These are phyloP conservation scores for Dromiciops gliroides DNA, from an alignment of 2,113 vertebrate genomes.

Conservation along the genomic window DNA sequence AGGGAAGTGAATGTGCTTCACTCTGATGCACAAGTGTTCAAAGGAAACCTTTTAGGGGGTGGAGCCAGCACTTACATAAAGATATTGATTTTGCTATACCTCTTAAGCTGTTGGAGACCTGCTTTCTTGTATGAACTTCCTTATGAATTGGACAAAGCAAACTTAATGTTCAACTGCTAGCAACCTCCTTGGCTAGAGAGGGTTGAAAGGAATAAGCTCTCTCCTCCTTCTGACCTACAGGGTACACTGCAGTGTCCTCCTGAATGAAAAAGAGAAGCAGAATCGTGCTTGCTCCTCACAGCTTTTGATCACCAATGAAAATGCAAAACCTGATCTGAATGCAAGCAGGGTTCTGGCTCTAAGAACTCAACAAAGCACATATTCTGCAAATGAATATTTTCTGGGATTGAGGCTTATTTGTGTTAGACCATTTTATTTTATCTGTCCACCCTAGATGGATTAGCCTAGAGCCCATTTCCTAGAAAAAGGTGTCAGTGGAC, in stretches of 20 bases:
- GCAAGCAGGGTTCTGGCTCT: background rate
- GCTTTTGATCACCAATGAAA: background rate
- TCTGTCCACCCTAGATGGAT: background rate
- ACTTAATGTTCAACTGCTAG: background rate
- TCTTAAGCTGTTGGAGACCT: background rate
- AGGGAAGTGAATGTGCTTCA: background rate
- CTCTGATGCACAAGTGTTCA: background rate
- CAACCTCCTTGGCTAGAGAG: background rate
- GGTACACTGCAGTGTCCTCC: background rate
- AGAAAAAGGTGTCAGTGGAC: background rate
- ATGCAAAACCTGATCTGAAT: background rate
- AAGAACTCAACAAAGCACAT: background rate
- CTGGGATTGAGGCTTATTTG: background rate
- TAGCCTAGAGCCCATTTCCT: background rate
- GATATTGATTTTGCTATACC: background rate
- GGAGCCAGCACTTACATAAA: background rate
- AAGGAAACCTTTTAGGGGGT: background rate
- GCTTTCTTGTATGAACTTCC: background rate
- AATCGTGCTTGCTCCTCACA: background rate
- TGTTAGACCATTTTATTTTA: background rate
- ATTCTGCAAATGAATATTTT: constrained; percentile 6
- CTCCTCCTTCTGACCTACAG: background rate
- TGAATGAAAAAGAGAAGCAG: background rate
- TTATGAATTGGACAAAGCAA: background rate
- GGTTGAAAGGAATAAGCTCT: background rate